Evolutionary conservation across 2,113 vertebrate species (phyloP), one percentile per base, ranked within the genome.

Genomic region (Phrynosoma blainvillii): DNA sequence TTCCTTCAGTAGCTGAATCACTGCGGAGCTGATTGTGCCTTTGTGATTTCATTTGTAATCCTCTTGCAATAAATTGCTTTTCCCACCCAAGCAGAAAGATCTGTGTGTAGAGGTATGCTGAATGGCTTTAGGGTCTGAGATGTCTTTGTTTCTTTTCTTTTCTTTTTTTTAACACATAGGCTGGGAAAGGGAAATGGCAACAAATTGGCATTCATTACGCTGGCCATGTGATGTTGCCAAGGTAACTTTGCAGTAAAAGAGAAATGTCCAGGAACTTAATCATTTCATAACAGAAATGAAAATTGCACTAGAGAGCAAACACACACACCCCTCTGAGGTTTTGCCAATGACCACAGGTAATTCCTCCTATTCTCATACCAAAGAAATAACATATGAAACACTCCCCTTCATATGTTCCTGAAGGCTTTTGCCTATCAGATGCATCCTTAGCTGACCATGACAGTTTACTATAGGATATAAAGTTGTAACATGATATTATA

Each of bases 21-120:
- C 86, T 62, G 3, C 14, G 27, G 47, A 68, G 78, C 36, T 82
- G 71, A 76, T 36, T 36, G 40, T 18, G 42, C 73, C 71, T 87
- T 76, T 87, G 71, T 76, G 71, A 77, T 76, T 87, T 87, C 76
- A 36, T 82, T 66, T 71, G 75, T 87, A 89, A 89, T 85, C 84
- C 84, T 81, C 70, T 75, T 79, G 68, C 78, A 40, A 27, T 76
- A 85, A 81, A 85, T 81, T 76, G 56, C 70, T 81, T 89, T 80
- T 30, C 42, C 32, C n/a, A 40, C 56, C 27, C 42, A 89, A 80
- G 75, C 79, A 89, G 82, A 47, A 79, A 54, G 75, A 91, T 73
- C 27, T 82, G 73, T 77, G 70, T 81, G 30, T n/a, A 81, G 68
- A 80, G 32, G 10, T 52, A 32, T 20, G 20, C 2, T 1, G 32